Evolutionary conservation across 2,797 vertebrate genomes (phyloP), one percentile per base, ranked within the genome.

Genomic region (Zenarchopterus dispar): DNA sequence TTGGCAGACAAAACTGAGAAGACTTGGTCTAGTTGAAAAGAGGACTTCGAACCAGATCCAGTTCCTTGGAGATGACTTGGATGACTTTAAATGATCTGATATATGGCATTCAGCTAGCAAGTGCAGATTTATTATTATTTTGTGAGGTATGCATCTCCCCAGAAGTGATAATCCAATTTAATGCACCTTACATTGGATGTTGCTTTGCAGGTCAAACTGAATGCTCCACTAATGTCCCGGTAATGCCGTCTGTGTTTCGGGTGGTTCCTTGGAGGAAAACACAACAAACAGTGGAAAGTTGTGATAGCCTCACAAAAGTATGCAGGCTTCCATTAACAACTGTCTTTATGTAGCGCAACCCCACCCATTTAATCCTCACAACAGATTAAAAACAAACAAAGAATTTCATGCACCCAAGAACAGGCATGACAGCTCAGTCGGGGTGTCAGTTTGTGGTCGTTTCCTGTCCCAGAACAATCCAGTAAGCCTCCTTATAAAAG

Each of bases 401-500:
- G 56, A 67, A 33, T 64, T 56, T 44, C 10, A 41, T 26, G 23
- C 18, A 56, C 18, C 15, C 23, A 15, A 16, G 44, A 56, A 3
- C 47, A 44, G 48, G 63, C 71, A 54, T 24, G 55, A 33, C 31
- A 13, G 70, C 31, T 66, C 23, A 45, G 75, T 45, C 47, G 8
- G 6, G 24, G 75, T 79, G 71, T 80, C 64, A 58, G 50, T 53
- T 24, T 77, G 72, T 77, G 77, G 77, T 9, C 58, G 36, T 61
- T 67, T 57, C 42, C 50, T 45, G 23, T 42, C 80, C 36, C 24
- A 53, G 44, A 67, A 77, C 70, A 50, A 71, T 59, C 55, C 63
- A 69, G 24, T 77, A 64, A 81, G 31, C 54, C 51, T 56, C 47
- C 50, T 28, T 50, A 7, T 77, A 77, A 86, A 78, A 78, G 61